Conservation (phyloP, 2,113 vertebrate species). For the Xenus cinereus region DNA sequence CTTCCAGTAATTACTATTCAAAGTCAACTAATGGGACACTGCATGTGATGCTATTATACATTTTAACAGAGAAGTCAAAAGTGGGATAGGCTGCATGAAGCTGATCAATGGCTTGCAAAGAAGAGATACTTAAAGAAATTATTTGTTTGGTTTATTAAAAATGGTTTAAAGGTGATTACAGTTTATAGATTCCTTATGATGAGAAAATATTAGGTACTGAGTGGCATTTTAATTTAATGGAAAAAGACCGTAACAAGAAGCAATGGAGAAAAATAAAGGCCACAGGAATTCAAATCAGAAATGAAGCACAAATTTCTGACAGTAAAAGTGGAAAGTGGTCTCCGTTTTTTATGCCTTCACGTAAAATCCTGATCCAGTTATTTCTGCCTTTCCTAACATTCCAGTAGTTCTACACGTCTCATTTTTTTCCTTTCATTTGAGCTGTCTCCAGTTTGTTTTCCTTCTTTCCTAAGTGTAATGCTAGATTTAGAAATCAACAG, state of each 20-base stretch:
- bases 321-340: not conserved
- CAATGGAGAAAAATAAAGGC: not conserved
- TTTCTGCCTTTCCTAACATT: not conserved
- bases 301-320: not conserved
- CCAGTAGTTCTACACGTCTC: not conserved
- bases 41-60: not conserved
- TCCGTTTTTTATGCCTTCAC: not conserved
- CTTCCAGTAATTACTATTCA: not conserved
- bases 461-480: not conserved
- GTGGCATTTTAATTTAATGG: not conserved
- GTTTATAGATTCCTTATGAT: not conserved
- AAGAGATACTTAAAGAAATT: not conserved
- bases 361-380: not conserved
- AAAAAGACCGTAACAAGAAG: not conserved
- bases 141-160: not conserved
- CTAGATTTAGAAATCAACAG: not conserved
- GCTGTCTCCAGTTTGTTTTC: not conserved
- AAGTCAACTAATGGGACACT: not conserved
- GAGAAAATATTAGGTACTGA: not conserved
- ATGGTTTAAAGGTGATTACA: not conserved
- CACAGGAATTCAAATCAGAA: not conserved
- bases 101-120: not conserved
- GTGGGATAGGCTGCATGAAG: not conserved
- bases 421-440: not conserved
- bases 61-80: not conserved